phyloP scores from a whole-genome alignment of 2,113 vertebrate species.

The Bagarius yarrelli region DNA sequence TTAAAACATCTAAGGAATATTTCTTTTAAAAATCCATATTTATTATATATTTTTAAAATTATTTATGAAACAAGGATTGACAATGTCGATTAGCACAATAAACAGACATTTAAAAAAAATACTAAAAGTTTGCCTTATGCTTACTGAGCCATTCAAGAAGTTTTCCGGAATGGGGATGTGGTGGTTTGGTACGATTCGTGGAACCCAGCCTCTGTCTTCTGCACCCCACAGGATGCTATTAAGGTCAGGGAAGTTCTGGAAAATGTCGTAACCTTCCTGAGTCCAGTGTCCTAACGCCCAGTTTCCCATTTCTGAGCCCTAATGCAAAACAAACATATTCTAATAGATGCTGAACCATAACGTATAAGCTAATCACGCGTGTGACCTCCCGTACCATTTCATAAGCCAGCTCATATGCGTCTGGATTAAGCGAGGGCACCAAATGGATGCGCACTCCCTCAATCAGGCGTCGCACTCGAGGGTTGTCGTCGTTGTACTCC shows the following conservation, averaged over 20 bases:
- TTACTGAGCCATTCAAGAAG: constrained; percentile 80
- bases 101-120: not conserved
- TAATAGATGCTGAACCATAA: not conserved
- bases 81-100: not conserved
- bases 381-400: constrained; percentile 70
- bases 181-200: constrained; percentile 82
- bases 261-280: constrained; percentile 90
- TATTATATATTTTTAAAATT: too few species aligned
- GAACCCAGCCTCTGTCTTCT: constrained; percentile 85
- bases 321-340: not conserved
- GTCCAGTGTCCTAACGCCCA: constrained; percentile 93
- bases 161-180: constrained; percentile 86
- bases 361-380: not conserved
- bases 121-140: constrained; percentile 33
- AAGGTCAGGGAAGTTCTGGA: constrained; percentile 93
- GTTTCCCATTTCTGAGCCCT: constrained; percentile 94
- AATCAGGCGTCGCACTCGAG: constrained; percentile 81
- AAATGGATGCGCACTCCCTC: constrained; percentile 88
- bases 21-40: too few species aligned
- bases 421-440: constrained; percentile 90
- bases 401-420: constrained; percentile 85
- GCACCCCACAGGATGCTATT: constrained; percentile 87
- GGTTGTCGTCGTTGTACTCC: constrained; percentile 88
- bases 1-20: too few species aligned
- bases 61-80: too few species aligned